Evolutionary conservation across 1,140 invertebrate genomes (phyloP).

Genomic region (Parasteatoda tepidariorum): DNA sequence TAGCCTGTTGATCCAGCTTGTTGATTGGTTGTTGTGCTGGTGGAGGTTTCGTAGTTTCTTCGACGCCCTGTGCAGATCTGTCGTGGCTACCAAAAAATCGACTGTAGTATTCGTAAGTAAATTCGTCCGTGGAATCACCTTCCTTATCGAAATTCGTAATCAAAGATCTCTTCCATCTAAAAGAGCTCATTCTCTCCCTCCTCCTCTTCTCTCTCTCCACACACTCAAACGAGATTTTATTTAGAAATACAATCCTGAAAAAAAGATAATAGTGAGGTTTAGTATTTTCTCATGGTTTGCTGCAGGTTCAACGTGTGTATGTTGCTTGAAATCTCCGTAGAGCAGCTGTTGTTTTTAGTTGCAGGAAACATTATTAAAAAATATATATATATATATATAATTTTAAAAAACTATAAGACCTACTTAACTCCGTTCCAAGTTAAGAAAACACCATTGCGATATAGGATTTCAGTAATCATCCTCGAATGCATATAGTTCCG

Average conservation of each 20-base stretch:
- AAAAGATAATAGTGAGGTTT: no score
- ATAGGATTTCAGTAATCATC: no score
- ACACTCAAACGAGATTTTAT: constrained; percentile 1
- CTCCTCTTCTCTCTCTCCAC: not conserved
- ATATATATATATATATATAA: no score
- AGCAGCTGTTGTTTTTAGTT: no score
- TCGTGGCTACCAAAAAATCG: not conserved
- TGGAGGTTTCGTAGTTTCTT: constrained; percentile 12
- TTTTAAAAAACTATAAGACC: no score
- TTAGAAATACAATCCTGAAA: constrained; percentile 38
- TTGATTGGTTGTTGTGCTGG: not conserved
- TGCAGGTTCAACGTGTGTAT: no score
- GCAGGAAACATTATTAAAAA: no score
- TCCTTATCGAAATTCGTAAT: not conserved
- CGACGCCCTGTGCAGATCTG: constrained; percentile 6
- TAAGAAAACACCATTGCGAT: no score
- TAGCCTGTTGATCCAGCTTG: not conserved
- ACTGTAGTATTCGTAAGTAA: constrained; percentile 45
- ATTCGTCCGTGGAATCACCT: constrained; percentile 7
- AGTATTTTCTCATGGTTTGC: no score
- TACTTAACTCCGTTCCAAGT: no score
- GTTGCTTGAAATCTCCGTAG: no score
- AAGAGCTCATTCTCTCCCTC: not conserved
- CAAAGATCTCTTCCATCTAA: not conserved
- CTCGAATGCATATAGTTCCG: no score